phyloP scores from a whole-genome alignment of 1,140 invertebrate genomes.

The Aphaenogaster floridana region DNA sequence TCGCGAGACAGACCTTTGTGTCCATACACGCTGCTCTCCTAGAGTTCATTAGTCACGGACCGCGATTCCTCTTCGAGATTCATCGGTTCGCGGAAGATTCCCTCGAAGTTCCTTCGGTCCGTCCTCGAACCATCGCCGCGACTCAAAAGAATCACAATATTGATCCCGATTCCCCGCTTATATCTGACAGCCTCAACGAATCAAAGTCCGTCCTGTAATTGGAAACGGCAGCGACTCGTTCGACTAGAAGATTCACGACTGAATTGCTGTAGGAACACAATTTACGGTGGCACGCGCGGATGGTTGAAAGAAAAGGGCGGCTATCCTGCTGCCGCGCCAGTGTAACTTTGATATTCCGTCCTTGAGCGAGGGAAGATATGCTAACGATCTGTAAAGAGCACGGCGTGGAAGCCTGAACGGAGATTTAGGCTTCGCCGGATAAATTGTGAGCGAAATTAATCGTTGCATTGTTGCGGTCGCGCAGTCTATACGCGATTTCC shows the following conservation, averaged over 20 bases:
- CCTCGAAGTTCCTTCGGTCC: background rate
- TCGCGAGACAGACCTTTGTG: background rate
- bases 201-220: conserved; percentile 75
- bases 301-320: conserved; percentile 53
- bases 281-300: conserved; percentile 53
- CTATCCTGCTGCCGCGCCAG: conserved; percentile 56
- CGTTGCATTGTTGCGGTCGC: conserved; percentile 14
- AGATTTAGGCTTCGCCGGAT: conserved; percentile 23
- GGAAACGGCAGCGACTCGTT: conserved; percentile 69
- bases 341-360: conserved; percentile 67
- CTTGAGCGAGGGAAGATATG: conserved; percentile 64
- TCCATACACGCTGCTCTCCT: background rate
- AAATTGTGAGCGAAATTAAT: conserved; percentile 38
- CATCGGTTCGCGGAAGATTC: conserved; percentile 23
- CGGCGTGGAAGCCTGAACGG: conserved; percentile 19
- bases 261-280: conserved; percentile 75
- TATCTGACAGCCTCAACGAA: conserved; percentile 65
- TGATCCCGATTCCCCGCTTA: conserved; percentile 64
- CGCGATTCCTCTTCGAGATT: background rate
- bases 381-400: conserved; percentile 73
- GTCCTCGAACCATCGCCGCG: background rate
- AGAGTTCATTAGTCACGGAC: conserved; percentile 18
- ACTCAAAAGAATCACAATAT: conserved; percentile 72
- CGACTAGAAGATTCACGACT: conserved; percentile 72
- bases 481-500: background rate